These are phyloP conservation scores for Prosopocoilus inquinatus DNA, from an alignment of 2,888 invertebrate genomes.

Conservation along the genomic window DNA sequence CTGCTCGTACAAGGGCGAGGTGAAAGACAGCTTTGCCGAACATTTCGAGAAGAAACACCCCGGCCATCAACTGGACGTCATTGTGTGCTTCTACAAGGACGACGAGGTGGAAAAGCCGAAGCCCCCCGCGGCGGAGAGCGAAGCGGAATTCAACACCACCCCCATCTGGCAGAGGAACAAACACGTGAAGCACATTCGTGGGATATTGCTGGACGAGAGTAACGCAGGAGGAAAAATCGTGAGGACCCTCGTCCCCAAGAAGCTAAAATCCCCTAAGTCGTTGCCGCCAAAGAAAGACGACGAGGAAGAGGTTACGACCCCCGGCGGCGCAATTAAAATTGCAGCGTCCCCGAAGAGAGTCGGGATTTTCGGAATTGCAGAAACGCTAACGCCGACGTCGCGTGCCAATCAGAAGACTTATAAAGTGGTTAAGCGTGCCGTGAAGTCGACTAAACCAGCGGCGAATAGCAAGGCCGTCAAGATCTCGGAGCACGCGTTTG, in stretches of 20 bases:
- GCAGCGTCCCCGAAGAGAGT: neutral
- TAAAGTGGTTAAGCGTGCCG: no score
- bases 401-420: no score
- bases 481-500: neutral
- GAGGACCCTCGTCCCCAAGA: slow-evolving; percentile 30
- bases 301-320: neutral
- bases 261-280: slow-evolving; percentile 15
- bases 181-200: slow-evolving; percentile 57
- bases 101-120: slow-evolving; percentile 26
- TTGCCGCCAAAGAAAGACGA: slow-evolving; percentile 14
- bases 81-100: slow-evolving; percentile 58
- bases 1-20: slow-evolving; percentile 61
- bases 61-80: slow-evolving; percentile 45
- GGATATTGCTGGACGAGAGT: slow-evolving; percentile 58
- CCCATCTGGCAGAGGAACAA: slow-evolving; percentile 62
- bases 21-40: slow-evolving; percentile 56
- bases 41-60: slow-evolving; percentile 60
- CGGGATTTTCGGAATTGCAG: no score
- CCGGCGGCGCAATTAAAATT: neutral
- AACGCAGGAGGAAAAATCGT: slow-evolving; percentile 32
- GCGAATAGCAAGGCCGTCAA: neutral
- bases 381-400: no score
- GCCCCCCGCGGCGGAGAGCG: slow-evolving; percentile 31
- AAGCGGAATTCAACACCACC: slow-evolving; percentile 55
- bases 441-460: neutral